Evolutionary conservation across 2,113 vertebrate genomes (phyloP).

Genomic region (Laticauda laticaudata): DNA sequence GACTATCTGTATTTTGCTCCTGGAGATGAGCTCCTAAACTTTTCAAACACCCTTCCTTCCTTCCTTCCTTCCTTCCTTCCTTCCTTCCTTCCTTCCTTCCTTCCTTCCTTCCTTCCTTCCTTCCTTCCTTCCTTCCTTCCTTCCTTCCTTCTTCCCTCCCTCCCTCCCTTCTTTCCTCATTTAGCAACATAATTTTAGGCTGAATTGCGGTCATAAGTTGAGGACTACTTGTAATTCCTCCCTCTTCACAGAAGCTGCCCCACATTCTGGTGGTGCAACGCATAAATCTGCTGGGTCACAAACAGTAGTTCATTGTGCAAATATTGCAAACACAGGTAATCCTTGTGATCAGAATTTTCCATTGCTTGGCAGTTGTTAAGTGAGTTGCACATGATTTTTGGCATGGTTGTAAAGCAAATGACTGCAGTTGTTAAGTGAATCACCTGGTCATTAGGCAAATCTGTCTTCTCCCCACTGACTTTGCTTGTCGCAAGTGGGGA

Average conservation of each 20-base stretch:
- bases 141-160: too few species aligned
- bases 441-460: background rate
- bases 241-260: background rate
- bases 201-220: too few species aligned
- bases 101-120: too few species aligned
- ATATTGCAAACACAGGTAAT: background rate
- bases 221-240: background rate
- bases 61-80: too few species aligned
- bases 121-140: too few species aligned
- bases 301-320: background rate
- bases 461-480: background rate
- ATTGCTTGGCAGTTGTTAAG: background rate
- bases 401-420: background rate
- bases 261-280: background rate
- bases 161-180: too few species aligned
- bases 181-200: too few species aligned
- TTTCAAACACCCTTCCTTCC: too few species aligned
- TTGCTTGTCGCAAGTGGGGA: background rate
- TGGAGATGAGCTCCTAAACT: too few species aligned
- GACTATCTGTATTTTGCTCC: too few species aligned
- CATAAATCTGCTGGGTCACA: background rate
- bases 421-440: background rate
- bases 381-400: background rate
- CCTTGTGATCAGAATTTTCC: background rate
- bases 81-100: too few species aligned